Evolutionary conservation across 2,888 invertebrate genomes (phyloP).

Genomic region (Yponomeuta malinellus): DNA sequence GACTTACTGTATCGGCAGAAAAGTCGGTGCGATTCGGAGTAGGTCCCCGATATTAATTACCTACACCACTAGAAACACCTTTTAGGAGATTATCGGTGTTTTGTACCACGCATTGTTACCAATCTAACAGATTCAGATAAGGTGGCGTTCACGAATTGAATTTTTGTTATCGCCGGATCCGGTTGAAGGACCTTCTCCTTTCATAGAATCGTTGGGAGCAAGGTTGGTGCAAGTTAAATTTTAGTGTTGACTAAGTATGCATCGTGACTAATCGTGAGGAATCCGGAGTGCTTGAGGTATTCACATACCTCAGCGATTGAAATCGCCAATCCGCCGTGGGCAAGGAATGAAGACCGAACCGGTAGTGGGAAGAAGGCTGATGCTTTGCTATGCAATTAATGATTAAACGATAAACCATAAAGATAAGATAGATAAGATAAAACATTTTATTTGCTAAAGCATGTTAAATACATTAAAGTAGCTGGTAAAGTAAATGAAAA

Average conservation of each 20-base stretch:
- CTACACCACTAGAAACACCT: slow-evolving; percentile 69
- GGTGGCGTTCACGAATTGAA: slow-evolving; percentile 23
- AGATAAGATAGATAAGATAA: no score
- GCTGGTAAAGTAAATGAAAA: no score
- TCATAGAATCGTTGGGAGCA: neutral
- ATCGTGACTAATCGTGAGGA: neutral
- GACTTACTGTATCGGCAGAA: no score
- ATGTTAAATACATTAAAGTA: no score
- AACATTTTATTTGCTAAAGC: no score
- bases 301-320: no score
- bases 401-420: no score
- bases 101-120: slow-evolving; percentile 51
- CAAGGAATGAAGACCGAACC: no score
- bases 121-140: slow-evolving; percentile 58
- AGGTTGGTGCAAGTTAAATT: neutral
- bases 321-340: no score
- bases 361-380: no score
- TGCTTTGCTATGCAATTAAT: no score
- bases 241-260: neutral
- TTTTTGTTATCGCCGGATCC: slow-evolving; percentile 23
- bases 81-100: slow-evolving; percentile 70
- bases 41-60: slow-evolving; percentile 71
- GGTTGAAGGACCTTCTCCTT: slow-evolving; percentile 22
- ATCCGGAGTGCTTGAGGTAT: neutral
- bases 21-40: slow-evolving; percentile 12